Conservation (phyloP, 1,140 invertebrate species). For the Chelonus insularis region DNA sequence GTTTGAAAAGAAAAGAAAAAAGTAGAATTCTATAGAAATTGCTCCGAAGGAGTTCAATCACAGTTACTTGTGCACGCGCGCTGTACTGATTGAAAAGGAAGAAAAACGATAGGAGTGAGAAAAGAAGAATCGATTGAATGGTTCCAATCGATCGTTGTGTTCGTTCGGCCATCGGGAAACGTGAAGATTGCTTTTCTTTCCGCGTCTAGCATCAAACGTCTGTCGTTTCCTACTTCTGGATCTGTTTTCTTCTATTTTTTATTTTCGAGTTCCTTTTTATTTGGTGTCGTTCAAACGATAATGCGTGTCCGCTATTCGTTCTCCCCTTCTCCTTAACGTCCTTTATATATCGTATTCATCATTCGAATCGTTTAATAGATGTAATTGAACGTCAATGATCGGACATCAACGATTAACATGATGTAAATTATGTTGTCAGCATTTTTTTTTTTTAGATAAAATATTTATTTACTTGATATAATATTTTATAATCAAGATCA, state of each 20-base stretch:
- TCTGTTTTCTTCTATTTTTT: background rate
- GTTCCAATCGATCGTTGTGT: constrained; percentile 16
- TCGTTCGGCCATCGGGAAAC: constrained; percentile 21
- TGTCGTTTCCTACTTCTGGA: background rate
- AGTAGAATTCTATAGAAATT: background rate
- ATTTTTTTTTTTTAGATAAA: too few species aligned
- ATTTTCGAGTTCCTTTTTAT: background rate
- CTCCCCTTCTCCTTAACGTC: constrained; percentile 5
- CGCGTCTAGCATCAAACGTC: constrained; percentile 13
- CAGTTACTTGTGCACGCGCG: background rate
- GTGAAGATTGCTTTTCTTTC: constrained; percentile 24
- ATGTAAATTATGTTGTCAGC: background rate
- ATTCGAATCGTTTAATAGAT: background rate
- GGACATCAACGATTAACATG: background rate
- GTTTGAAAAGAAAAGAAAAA: background rate
- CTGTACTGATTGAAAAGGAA: background rate
- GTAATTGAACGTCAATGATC: background rate
- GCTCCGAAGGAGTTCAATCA: background rate
- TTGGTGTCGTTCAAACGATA: constrained; percentile 1
- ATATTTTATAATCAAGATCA: too few species aligned
- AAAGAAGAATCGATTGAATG: constrained; percentile 18
- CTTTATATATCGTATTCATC: too few species aligned
- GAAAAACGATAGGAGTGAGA: background rate
- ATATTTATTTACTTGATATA: too few species aligned
- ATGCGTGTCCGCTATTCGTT: constrained; percentile 2